These are phyloP conservation scores for Caenorhabditis auriculariae DNA, from an alignment of 2,888 invertebrate species.

Conservation along the genomic window DNA sequence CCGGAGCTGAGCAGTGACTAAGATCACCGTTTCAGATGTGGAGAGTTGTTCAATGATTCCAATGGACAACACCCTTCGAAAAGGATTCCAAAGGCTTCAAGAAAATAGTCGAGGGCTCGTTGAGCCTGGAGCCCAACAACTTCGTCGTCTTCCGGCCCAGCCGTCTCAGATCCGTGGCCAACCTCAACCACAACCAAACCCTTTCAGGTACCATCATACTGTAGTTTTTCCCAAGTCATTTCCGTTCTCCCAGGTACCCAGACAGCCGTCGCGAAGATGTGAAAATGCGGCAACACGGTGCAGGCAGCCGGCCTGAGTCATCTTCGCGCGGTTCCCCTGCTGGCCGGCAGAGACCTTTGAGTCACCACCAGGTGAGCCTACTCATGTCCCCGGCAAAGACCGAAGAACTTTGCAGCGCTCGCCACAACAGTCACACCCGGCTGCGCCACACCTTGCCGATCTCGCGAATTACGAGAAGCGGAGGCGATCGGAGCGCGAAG, in stretches of 20 bases:
- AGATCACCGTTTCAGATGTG: no score
- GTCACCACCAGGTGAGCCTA: constrained; percentile 43
- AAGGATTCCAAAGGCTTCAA: constrained; percentile 97
- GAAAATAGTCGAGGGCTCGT: constrained; percentile 65
- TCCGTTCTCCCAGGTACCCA: constrained; percentile 17
- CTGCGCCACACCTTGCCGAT: constrained; percentile 60
- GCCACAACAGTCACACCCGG: constrained; percentile 56
- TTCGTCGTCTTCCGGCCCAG: constrained; percentile 45
- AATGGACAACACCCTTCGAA: constrained; percentile 88
- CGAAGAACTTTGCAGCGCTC: constrained; percentile 21
- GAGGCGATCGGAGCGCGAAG: constrained; percentile 33
- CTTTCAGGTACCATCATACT: not conserved
- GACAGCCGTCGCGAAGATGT: constrained; percentile 46
- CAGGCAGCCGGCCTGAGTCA: no score
- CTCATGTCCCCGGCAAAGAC: constrained; percentile 4
- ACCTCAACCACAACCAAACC: not conserved
- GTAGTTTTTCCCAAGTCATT: not conserved
- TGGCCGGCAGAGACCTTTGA: constrained; percentile 38
- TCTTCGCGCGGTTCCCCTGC: constrained; percentile 33
- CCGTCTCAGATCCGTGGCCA: constrained; percentile 7
- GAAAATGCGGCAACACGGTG: no score
- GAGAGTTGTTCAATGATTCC: constrained; percentile 78
- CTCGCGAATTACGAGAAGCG: constrained; percentile 51
- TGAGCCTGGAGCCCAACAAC: constrained; percentile 49
- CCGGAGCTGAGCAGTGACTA: not conserved